Base-by-base conservation (phyloP, 2,797 vertebrate species). In the Neosilurus mollespiculum region DNA sequence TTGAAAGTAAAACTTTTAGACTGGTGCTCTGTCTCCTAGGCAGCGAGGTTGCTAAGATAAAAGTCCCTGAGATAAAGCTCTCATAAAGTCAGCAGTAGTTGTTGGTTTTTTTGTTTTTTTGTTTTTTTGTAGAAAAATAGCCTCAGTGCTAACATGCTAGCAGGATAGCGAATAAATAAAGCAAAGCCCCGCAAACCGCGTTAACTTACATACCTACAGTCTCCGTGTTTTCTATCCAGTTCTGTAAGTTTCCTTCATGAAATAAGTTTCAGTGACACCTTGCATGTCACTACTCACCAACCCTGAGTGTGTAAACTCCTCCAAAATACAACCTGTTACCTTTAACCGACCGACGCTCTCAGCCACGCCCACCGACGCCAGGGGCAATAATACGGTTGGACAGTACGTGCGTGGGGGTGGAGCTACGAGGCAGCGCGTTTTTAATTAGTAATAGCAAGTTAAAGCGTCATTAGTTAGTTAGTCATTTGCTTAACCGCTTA, bases 331-430 rank as follows among this genome's bases (percentile, higher is more conserved):
- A 89, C 88, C 88, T 88, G 88, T 89, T 89, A 88, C 87, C 88
- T 88, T 87, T 71, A 80, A 73, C 66, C 78, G 89, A 90, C 87
- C 87, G 51, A 66, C 69, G 87, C 64, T 62, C 18, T 24, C 53
- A 10, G 88, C 76, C 81, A 92, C 92, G 92, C 94, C 94, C 90
- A 89, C 72, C 62, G 0, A 67, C 76, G 26, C 83, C 43, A 1
- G 8, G 24, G 0, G 0, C 34, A 49, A 20, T 66, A 78, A n/a
- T 16, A 49, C 88, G 83, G 94, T 94, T 94, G 93, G 93, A 16
- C 77, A 0, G 66, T 7, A 2, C 1, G 0, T 6, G n/a, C 4
- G 0, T 3, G 0, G 0, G 16, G 92, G 92, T 84, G 90, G 92
- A 58, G 24, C 64, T 72, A 64, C 1, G 0, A 9, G 10, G 37